Evolutionary conservation across 2,113 vertebrate genomes (phyloP).

Genomic region (Astur gentilis): DNA sequence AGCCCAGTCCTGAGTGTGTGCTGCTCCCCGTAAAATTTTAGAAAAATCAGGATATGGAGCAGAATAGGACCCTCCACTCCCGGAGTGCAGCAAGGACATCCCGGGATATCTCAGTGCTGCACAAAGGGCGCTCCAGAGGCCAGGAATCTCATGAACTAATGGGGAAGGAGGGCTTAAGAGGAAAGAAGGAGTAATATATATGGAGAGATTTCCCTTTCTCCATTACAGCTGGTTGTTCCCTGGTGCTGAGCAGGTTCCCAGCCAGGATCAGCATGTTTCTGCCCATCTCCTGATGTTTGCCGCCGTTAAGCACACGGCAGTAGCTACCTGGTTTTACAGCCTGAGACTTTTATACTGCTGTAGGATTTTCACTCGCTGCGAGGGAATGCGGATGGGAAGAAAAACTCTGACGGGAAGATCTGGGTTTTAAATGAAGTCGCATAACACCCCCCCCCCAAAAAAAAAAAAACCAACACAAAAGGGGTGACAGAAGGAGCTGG

Average conservation of each 20-base stretch:
- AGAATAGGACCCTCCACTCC: neutral
- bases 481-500: neutral
- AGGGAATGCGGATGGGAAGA: neutral
- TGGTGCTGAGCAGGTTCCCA: neutral
- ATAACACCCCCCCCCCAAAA: neutral
- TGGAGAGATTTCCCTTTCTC: neutral
- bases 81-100: neutral
- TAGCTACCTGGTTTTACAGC: neutral
- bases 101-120: neutral
- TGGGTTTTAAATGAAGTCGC: neutral
- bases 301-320: neutral
- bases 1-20: accelerated
- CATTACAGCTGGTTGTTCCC: neutral
- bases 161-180: neutral
- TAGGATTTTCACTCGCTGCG: neutral
- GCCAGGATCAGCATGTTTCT: neutral
- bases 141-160: slow-evolving; percentile 3
- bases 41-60: neutral
- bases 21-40: neutral
- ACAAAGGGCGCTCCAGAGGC: neutral
- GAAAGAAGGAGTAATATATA: neutral
- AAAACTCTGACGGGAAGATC: neutral
- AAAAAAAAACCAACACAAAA: no score
- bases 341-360: neutral
- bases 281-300: neutral